These are phyloP conservation scores for Hyaena hyaena DNA, from an alignment of 2,113 vertebrate genomes.

Conservation along the genomic window DNA sequence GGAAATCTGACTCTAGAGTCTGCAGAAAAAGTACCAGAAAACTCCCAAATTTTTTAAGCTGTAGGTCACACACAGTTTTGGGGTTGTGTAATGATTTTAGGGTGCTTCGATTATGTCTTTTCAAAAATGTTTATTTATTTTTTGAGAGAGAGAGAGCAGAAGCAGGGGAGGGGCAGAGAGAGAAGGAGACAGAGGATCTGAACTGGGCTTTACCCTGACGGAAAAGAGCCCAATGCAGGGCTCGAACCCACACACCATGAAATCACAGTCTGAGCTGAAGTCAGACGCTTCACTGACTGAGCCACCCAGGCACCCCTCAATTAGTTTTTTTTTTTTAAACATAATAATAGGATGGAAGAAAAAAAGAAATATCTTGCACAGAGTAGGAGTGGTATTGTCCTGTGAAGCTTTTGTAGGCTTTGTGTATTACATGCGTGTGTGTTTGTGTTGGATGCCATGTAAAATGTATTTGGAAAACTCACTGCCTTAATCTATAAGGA, in stretches of 20 bases:
- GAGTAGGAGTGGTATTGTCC: not conserved
- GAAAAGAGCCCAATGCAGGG: not conserved
- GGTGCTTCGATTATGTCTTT: not conserved
- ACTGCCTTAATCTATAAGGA: not conserved
- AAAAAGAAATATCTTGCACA: not conserved
- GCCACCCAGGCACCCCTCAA: not conserved
- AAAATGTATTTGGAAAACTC: constrained; percentile 7
- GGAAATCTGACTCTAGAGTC: not conserved
- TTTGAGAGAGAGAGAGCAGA: not conserved
- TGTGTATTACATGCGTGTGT: not conserved
- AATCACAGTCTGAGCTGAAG: not conserved
- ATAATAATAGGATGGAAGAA: not conserved
- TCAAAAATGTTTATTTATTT: not conserved
- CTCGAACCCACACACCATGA: not conserved
- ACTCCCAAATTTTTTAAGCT: not conserved
- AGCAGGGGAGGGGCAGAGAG: not conserved
- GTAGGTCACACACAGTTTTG: not conserved
- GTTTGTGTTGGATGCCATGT: not conserved
- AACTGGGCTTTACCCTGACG: not conserved
- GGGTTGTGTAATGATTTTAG: not conserved
- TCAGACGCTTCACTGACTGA: not conserved
- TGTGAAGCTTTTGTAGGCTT: not conserved
- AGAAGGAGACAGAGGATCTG: not conserved
- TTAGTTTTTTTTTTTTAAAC: not conserved
- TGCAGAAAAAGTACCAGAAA: not conserved